phyloP scores from a whole-genome alignment of 1,140 invertebrate species.

The Calosoma granatense region DNA sequence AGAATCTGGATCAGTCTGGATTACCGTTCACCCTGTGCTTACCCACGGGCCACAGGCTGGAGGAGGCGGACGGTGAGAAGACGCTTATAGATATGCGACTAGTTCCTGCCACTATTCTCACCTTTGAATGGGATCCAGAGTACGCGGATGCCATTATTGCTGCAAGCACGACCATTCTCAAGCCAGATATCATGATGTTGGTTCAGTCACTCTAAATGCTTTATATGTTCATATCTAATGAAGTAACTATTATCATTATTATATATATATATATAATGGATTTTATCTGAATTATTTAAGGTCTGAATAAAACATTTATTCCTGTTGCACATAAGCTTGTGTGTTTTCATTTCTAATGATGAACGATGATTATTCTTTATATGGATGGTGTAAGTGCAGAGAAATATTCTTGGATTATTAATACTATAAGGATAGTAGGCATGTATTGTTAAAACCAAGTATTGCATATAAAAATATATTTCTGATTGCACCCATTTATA shows the following conservation, averaged over 20 bases:
- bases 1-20: slow-evolving; percentile 53
- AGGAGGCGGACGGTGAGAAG: slow-evolving; percentile 49
- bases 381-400: no score
- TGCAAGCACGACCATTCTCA: slow-evolving; percentile 48
- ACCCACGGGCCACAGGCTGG: slow-evolving; percentile 51
- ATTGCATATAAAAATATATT: neutral
- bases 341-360: no score
- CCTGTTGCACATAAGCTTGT: neutral
- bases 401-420: no score
- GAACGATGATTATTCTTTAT: no score
- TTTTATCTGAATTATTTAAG: neutral
- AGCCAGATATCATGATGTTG: slow-evolving; percentile 61
- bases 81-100: slow-evolving; percentile 59
- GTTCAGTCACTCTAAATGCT: slow-evolving; percentile 46
- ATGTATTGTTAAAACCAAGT: no score
- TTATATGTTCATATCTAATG: neutral
- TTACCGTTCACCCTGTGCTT: slow-evolving; percentile 54
- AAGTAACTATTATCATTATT: neutral
- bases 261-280: neutral
- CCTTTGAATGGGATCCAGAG: slow-evolving; percentile 49
- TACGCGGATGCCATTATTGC: slow-evolving; percentile 39
- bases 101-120: slow-evolving; percentile 63
- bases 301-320: slow-evolving; percentile 1
- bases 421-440: no score
- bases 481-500: neutral